A percentile compares a stretch with the other conserved stretches of the same genome.
Evolutionary conservation across 2,797 vertebrate genomes (phyloP).

Genomic region (Harpagifer antarcticus): DNA sequence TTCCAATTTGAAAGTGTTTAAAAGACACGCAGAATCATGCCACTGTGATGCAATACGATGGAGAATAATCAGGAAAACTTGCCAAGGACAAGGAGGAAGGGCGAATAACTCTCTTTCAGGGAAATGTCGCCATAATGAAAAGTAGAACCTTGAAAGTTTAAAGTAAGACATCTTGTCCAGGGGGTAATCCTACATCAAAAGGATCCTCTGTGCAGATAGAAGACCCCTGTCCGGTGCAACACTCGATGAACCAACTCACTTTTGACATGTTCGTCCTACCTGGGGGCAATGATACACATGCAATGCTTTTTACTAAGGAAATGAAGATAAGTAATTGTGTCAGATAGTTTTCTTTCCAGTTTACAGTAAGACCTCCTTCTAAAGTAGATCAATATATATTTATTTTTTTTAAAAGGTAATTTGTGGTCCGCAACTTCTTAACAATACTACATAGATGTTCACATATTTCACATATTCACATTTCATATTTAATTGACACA

Average conservation of each 20-base stretch:
- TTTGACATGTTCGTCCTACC: conserved; percentile 53
- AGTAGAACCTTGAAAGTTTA: conserved; percentile 41
- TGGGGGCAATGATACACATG: conserved; percentile 39
- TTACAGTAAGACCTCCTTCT: background rate
- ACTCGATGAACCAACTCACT: conserved; percentile 25
- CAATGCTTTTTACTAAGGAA: background rate
- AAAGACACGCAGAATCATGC: conserved; percentile 1
- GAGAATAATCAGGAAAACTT: background rate
- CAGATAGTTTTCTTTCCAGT: background rate
- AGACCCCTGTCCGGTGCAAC: conserved; percentile 18
- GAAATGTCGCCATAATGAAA: conserved; percentile 45
- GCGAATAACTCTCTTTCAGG: conserved; percentile 21
- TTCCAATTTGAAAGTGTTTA: conserved; percentile 13
- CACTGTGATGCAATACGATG: conserved; percentile 4
- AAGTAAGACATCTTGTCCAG: conserved; percentile 28
- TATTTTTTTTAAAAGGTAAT: no score
- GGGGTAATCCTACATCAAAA: conserved; percentile 43
- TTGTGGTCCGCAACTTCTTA: no score
- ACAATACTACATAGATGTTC: no score
- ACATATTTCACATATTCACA: no score
- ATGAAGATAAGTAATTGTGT: background rate
- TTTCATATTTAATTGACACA: no score
- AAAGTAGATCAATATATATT: background rate
- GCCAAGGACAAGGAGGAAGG: conserved; percentile 21
- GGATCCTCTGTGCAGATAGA: conserved; percentile 25